These are phyloP conservation scores for Thera britannica DNA, from an alignment of 2,888 invertebrate species.

Conservation along the genomic window DNA sequence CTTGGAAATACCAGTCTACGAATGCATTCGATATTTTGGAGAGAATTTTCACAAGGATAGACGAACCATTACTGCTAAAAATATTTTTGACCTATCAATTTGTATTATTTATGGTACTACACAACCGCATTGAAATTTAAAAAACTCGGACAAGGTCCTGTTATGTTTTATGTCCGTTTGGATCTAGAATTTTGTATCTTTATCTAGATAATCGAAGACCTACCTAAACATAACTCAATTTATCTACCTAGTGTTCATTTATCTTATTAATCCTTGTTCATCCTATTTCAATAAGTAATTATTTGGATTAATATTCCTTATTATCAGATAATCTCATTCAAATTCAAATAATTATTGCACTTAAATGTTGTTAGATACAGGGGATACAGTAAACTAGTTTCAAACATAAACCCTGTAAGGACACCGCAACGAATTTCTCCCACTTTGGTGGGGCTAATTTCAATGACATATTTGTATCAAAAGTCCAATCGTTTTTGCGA, in stretches of 20 bases:
- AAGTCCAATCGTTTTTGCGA: no score
- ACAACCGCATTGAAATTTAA: not conserved
- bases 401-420: no score
- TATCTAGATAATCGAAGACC: no score
- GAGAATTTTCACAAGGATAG: not conserved
- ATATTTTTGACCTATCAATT: not conserved
- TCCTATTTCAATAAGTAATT: not conserved
- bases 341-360: no score
- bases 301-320: not conserved
- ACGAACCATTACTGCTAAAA: not conserved
- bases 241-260: not conserved
- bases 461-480: no score
- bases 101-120: not conserved
- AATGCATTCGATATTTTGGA: not conserved
- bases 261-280: no score
- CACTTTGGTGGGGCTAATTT: no score
- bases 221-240: not conserved
- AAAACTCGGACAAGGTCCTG: not conserved
- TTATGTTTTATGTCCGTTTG: not conserved
- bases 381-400: no score
- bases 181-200: not conserved
- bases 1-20: slow-evolving; percentile 4
- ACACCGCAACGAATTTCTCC: no score
- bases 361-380: no score
- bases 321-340: not conserved